A percentile compares a stretch with the other conserved stretches of the same genome.
phyloP scores from a whole-genome alignment of 2,797 vertebrate species.

The Takifugu rubripes region DNA sequence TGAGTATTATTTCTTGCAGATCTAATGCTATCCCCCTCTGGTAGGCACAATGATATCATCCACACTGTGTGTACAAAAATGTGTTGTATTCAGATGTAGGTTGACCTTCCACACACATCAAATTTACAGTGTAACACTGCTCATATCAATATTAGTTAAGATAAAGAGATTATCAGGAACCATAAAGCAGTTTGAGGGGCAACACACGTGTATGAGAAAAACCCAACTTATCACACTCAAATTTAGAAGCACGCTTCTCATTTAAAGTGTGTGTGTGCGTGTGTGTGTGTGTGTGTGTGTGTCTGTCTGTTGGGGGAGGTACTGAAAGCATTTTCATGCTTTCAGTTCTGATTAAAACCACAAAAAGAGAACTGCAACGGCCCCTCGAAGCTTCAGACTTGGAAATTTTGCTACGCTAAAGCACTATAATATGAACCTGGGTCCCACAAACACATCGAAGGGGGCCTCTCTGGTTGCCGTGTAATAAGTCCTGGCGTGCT shows the following conservation, averaged over 20 bases:
- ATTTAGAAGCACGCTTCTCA: constrained; percentile 27
- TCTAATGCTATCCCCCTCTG: too few relatives aligned
- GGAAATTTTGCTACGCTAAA: constrained; percentile 60
- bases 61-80: neutral
- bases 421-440: constrained; percentile 61
- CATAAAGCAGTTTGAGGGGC: constrained; percentile 45
- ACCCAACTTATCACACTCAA: constrained; percentile 8
- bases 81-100: neutral
- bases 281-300: too few relatives aligned
- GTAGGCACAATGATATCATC: neutral
- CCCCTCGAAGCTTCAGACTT: constrained; percentile 42
- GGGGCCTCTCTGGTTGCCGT: constrained; percentile 59
- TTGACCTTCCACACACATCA: neutral
- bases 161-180: constrained; percentile 58
- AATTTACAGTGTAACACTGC: too few relatives aligned
- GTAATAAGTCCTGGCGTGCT: constrained; percentile 73
- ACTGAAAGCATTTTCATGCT: constrained; percentile 64
- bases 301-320: neutral
- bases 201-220: constrained; percentile 53
- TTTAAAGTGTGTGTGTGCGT: constrained; percentile 25
- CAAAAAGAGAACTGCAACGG: constrained; percentile 63
- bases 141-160: constrained; percentile 27
- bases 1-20: too few relatives aligned
- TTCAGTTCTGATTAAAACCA: constrained; percentile 74
- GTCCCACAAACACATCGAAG: constrained; percentile 57